Evolutionary conservation across 2,888 invertebrate species (phyloP).

Genomic region (Caenorhabditis drosophilae): DNA sequence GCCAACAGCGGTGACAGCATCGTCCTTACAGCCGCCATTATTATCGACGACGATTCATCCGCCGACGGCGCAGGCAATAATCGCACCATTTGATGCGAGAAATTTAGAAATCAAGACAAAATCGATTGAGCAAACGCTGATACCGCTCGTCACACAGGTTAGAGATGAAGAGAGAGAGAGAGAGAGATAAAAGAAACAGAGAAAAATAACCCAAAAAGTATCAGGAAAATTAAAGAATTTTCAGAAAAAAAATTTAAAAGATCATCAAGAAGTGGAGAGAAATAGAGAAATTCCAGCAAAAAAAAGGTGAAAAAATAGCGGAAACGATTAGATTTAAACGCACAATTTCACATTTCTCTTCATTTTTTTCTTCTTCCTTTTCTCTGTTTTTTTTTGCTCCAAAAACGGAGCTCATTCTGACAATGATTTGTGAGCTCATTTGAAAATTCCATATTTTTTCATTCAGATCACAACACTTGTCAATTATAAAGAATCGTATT

Average conservation of each 20-base stretch:
- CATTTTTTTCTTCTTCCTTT: no score
- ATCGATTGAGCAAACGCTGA: constrained; percentile 90
- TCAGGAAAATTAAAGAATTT: no score
- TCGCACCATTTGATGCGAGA: constrained; percentile 65
- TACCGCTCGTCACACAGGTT: constrained; percentile 93
- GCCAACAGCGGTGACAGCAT: not conserved
- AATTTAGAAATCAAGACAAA: constrained; percentile 85
- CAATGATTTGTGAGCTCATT: no score
- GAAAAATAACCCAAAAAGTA: no score
- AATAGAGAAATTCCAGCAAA: not conserved
- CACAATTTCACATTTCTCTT: constrained; percentile 1
- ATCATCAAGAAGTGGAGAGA: no score
- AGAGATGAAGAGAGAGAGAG: no score
- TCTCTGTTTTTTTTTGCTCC: constrained; percentile 3
- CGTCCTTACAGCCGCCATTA: no score
- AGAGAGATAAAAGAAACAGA: no score
- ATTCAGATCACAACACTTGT: constrained; percentile 87
- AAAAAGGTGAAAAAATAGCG: not conserved
- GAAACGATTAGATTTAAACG: constrained; percentile 18
- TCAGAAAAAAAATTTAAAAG: no score
- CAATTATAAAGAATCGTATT: constrained; percentile 77
- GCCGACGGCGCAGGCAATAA: constrained; percentile 4
- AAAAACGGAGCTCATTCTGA: no score
- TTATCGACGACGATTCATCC: no score
- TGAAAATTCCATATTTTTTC: no score